A percentile compares a stretch with the other conserved stretches of the same genome.
phyloP scores from a whole-genome alignment of 2,888 invertebrate genomes.

The Nebria salina region DNA sequence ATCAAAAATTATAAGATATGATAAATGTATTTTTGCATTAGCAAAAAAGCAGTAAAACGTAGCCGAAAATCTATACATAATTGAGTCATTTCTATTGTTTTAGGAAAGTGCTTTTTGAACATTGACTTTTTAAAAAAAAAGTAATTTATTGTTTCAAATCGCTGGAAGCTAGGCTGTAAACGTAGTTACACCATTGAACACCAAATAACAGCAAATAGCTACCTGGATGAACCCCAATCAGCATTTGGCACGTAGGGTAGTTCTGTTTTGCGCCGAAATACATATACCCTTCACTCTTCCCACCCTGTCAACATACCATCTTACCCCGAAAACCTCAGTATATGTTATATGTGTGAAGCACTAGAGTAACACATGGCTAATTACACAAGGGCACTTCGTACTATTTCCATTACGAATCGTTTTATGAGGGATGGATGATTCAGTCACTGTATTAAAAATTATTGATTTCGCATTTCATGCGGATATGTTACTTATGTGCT shows the following conservation, averaged over 20 bases:
- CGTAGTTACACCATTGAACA: constrained; percentile 23
- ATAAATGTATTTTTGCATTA: too few species aligned
- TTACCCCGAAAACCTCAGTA: not conserved
- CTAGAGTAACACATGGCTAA: not conserved
- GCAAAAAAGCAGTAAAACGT: too few species aligned
- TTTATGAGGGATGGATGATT: not conserved
- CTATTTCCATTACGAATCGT: not conserved
- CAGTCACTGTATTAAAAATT: not conserved
- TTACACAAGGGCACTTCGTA: not conserved
- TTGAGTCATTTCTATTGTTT: too few species aligned
- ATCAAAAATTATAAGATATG: too few species aligned
- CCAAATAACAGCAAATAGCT: constrained; percentile 38
- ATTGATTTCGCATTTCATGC: too few species aligned
- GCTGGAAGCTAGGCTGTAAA: constrained; percentile 20
- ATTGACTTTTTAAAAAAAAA: too few species aligned
- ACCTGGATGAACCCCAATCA: constrained; percentile 27
- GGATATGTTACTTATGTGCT: too few species aligned
- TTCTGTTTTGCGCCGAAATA: constrained; percentile 21
- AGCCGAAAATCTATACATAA: too few species aligned
- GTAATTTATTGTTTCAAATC: not conserved
- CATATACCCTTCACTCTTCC: not conserved
- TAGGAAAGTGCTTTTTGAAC: too few species aligned
- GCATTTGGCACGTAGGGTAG: constrained; percentile 29
- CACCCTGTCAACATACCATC: not conserved
- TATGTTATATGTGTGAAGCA: not conserved